These are phyloP conservation scores for Philhelius pedissequus DNA, from an alignment of 2,888 invertebrate species.

Conservation along the genomic window DNA sequence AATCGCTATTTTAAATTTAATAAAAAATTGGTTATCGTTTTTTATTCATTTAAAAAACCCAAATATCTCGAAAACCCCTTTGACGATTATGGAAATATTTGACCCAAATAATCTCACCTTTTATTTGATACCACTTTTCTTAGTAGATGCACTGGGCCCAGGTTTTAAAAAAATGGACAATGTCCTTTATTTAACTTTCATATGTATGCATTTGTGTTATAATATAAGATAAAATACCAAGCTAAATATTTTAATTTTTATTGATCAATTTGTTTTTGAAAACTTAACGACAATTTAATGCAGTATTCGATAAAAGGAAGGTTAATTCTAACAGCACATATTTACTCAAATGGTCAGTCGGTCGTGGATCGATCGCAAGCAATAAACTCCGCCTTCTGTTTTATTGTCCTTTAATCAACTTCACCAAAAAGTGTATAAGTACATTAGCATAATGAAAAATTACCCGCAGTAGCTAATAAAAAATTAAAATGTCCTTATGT, in stretches of 20 bases:
- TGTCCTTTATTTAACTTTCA: no score
- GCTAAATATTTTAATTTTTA: neutral
- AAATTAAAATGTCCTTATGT: constrained; percentile 54
- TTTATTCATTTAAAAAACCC: no score
- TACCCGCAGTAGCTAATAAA: constrained; percentile 51
- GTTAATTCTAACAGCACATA: no score
- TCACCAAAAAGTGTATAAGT: neutral
- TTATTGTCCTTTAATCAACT: constrained; percentile 52
- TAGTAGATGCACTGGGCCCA: no score
- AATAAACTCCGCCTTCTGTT: neutral
- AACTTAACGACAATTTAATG: constrained; percentile 51
- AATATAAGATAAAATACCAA: neutral
- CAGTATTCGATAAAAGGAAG: neutral
- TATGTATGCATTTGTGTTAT: no score
- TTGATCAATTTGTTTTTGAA: neutral
- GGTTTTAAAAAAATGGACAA: no score
- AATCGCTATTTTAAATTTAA: no score
- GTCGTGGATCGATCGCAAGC: neutral
- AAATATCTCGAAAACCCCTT: no score
- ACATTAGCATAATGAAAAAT: constrained; percentile 63
- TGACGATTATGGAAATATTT: no score
- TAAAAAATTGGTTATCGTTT: no score
- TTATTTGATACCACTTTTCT: no score
- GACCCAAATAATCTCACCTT: no score
- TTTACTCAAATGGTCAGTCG: neutral